phyloP scores from a whole-genome alignment of 2,113 vertebrate species.

The Thunnus thynnus region DNA sequence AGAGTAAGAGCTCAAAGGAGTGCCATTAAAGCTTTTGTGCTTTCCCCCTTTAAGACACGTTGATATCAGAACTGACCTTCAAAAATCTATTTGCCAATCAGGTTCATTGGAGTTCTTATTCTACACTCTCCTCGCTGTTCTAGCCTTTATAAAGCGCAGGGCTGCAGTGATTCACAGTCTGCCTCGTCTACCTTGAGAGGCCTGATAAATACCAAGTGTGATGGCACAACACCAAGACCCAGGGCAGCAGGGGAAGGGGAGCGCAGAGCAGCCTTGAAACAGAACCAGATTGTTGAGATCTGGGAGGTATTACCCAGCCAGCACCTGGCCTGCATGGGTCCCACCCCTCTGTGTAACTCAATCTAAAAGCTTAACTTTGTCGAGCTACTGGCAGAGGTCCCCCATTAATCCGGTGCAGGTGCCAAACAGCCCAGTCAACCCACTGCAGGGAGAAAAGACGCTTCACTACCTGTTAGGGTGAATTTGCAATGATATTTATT shows the following conservation, averaged over 20 bases:
- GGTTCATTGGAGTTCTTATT: background rate
- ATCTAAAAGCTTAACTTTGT: slow-evolving; percentile 92
- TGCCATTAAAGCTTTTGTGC: too few relatives aligned
- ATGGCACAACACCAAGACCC: slow-evolving; percentile 51
- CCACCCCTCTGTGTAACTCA: slow-evolving; percentile 89
- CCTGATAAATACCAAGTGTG: slow-evolving; percentile 66
- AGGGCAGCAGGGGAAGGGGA: slow-evolving; percentile 56
- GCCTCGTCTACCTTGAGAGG: slow-evolving; percentile 21
- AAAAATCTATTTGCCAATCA: too few relatives aligned
- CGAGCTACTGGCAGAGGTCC: slow-evolving; percentile 91
- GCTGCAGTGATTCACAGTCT: slow-evolving; percentile 1
- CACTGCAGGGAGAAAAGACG: slow-evolving; percentile 14
- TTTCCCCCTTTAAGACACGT: background rate
- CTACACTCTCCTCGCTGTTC: background rate
- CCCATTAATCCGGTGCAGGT: slow-evolving; percentile 95
- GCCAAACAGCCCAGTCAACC: slow-evolving; percentile 84
- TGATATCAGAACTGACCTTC: too few relatives aligned
- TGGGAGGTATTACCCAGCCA: slow-evolving; percentile 87
- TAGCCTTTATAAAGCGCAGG: background rate
- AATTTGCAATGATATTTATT: background rate
- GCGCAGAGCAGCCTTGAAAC: slow-evolving; percentile 69
- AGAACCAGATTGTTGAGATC: slow-evolving; percentile 82
- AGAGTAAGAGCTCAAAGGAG: too few relatives aligned
- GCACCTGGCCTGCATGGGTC: slow-evolving; percentile 92
- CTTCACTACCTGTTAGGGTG: background rate